Evolutionary conservation across 2,113 vertebrate species (phyloP), one percentile per base, ranked within the genome.

Genomic region (Pholis gunnellus): DNA sequence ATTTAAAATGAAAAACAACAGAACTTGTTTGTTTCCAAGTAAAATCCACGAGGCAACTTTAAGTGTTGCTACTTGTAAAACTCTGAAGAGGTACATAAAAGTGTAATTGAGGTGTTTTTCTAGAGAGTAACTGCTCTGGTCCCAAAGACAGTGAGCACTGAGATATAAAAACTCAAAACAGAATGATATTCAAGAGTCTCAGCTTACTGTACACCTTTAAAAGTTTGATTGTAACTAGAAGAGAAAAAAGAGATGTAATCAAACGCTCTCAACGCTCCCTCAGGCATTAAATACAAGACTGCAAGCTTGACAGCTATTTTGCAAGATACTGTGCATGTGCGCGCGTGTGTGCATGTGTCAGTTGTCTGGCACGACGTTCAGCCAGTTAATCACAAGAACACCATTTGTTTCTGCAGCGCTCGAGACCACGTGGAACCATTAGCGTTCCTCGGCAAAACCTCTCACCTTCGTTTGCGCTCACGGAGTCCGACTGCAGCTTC

Each of bases 391-490:
- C 72, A 60, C 61, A 65, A 18, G 42, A 64, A 50, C 61, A 50
- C 61, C 5, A 22, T 31, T 73, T 54, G 44, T 10, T 46, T 36
- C 42, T 56, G 31, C 80, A 66, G 31, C 34, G 60, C 36, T 8
- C 42, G 11, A 52, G 22, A 65, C 52, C 9, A 48, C 4, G 29
- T 44, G 70, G 48, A 73, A 2, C 5, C 70, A 25, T 50, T 1
- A 40, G 22, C 20, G 20, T 44, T 44, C 25, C 50, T 29, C 38
- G 10, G n/a, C 25, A 34, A 0, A 56, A 14, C 18, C n/a, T 18
- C 92, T 90, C 84, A 96, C 95, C 95, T 94, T 69, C 73, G 10
- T 68, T 9, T 0, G 44, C 34, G 75, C 48, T 69, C 6, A 42
- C 68, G 8, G 86, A 50, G 52, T 94, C 93, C 0, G 81, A 8